Evolutionary conservation across 2,797 vertebrate species (phyloP), one percentile per base, ranked within the genome.

Genomic region (Ptychadena robeensis): DNA sequence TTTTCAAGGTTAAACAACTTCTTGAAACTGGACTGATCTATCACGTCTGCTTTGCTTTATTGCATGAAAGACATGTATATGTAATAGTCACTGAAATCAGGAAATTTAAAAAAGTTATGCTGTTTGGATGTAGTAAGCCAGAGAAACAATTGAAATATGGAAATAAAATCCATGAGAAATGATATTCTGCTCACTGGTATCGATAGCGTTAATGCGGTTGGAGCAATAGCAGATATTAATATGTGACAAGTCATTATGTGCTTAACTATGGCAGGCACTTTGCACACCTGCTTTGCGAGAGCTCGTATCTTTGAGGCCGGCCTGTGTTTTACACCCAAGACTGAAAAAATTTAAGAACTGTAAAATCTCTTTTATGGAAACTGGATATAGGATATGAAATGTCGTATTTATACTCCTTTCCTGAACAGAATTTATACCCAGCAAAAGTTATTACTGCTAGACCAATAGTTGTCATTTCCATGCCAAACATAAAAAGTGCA

Each of bases 401-500:
- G 61, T 81, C 63, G 68, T 78, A 79, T 83, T 82, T 82, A 82
- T 82, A 61, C 71, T 57, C 44, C 28, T 66, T 73, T 65, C 69
- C 76, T 34, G 70, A 63, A 59, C 22, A 80, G 63, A 85, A 85
- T 80, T 84, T 73, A 85, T 75, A 70, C 61, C 77, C 64, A 68
- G 48, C 74, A 44, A 74, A 80, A 85, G 82, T 73, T 80, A 85
- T 85, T 74, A 64, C 82, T 48, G 82, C 65, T 74, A 75, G 71
- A 80, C 77, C 77, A 85, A 85, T 85, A 85, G 82, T 85, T 80
- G 80, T 85, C 72, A 70, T 85, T 85, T 75, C 77, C 77, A 75
- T 70, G 77, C 63, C 74, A 80, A 85, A 75, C 71, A 85, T 85
- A 80, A 85, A 84, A 75, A 69, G 64, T 75, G 40, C 77, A 74